Conservation (phyloP, 2,888 invertebrate genomes). For the Rotaria sp. region DNA sequence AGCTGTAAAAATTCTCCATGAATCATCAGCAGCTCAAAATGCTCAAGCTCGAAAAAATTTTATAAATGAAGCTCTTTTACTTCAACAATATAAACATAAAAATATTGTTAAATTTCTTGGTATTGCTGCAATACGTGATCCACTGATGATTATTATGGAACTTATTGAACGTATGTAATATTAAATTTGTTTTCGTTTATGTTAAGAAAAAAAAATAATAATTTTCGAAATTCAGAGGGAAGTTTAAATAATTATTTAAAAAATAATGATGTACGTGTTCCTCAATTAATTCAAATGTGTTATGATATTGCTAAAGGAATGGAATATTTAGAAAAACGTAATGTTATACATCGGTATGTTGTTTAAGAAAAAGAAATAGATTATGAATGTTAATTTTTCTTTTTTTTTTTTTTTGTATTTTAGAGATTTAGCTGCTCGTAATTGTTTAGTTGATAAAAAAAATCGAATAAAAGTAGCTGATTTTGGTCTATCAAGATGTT, state of each 20-base stretch:
- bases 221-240: conserved; percentile 63
- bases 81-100: conserved; percentile 91
- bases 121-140: conserved; percentile 92
- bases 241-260: conserved; percentile 79
- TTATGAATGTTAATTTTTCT: no score
- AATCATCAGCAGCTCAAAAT: not conserved
- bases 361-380: no score
- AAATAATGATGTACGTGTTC: conserved; percentile 62
- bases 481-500: conserved; percentile 57
- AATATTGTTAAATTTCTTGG: conserved; percentile 92
- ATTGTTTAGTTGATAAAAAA: conserved; percentile 56
- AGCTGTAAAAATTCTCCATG: not conserved
- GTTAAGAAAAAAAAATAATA: no score
- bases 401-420: conserved; percentile 43
- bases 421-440: conserved; percentile 57
- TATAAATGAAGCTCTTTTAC: conserved; percentile 58
- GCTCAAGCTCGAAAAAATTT: not conserved
- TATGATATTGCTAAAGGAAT: conserved; percentile 86
- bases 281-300: conserved; percentile 67
- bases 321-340: conserved; percentile 86
- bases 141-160: conserved; percentile 98
- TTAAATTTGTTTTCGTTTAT: not conserved
- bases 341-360: conserved; percentile 72
- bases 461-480: conserved; percentile 57
- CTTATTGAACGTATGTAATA: conserved; percentile 68